These are phyloP conservation scores for Pyrocephalus nanus DNA, from an alignment of 2,797 vertebrate genomes.

Conservation along the genomic window DNA sequence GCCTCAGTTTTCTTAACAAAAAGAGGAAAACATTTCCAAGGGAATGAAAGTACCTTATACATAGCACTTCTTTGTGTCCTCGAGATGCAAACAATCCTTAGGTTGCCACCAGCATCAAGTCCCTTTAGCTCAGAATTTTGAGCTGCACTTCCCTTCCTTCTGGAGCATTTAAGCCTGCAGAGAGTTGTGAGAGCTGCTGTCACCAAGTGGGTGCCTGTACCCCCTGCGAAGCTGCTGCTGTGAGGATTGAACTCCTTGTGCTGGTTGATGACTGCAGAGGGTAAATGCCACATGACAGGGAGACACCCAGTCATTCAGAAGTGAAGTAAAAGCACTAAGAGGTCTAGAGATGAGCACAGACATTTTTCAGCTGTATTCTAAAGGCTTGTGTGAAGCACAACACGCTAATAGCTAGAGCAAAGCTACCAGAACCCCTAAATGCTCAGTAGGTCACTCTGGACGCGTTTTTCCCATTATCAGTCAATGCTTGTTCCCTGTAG, in stretches of 20 bases:
- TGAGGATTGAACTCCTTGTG: not conserved
- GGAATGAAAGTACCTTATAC: not conserved
- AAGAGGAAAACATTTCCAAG: not conserved
- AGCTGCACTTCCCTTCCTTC: not conserved
- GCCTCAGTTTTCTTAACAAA: not conserved
- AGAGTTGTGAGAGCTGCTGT: not conserved
- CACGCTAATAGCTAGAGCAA: not conserved
- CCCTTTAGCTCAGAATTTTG: not conserved
- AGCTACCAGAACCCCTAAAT: not conserved
- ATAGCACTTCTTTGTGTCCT: not conserved
- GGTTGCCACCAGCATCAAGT: not conserved
- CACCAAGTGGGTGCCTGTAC: not conserved
- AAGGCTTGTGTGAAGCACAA: not conserved
- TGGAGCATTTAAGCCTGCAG: not conserved
- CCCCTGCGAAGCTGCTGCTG: not conserved
- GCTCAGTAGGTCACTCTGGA: not conserved
- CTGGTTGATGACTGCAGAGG: not conserved
- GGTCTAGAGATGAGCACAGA: not conserved
- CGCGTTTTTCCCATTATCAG: not conserved
- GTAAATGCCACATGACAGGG: not conserved
- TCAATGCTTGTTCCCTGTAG: not conserved
- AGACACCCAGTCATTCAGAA: not conserved
- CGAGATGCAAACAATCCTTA: not conserved
- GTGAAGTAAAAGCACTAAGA: not conserved
- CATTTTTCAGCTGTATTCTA: not conserved